phyloP scores from a whole-genome alignment of 2,888 invertebrate genomes.

The Drosophila koepferae region DNA sequence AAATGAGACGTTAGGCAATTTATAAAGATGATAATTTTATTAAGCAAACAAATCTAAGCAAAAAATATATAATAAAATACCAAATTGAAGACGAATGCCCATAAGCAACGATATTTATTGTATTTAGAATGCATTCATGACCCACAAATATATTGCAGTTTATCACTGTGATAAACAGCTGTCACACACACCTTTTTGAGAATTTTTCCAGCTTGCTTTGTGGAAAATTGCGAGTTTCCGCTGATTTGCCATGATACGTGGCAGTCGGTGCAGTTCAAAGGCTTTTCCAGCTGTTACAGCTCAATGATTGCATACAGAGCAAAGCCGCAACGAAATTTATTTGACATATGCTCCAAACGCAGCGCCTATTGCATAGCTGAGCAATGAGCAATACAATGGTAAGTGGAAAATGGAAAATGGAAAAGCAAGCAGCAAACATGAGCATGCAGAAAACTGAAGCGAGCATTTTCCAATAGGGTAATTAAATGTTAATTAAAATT shows the following conservation, averaged over 20 bases:
- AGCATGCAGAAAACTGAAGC: constrained; percentile 30
- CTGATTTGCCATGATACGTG: constrained; percentile 52
- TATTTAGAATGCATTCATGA: constrained; percentile 35
- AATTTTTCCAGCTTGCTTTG: constrained; percentile 33
- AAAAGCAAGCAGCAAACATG: constrained; percentile 22
- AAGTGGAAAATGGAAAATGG: constrained; percentile 30
- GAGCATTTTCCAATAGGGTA: constrained; percentile 36
- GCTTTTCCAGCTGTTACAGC: constrained; percentile 68
- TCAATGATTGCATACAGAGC: constrained; percentile 60
- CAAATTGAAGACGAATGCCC: neutral
- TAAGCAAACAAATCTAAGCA: no score
- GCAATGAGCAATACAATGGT: constrained; percentile 46
- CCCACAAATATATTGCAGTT: constrained; percentile 40
- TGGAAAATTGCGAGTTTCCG: constrained; percentile 57
- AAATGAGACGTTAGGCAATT: no score
- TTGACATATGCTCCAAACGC: constrained; percentile 67
- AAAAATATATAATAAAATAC: neutral
- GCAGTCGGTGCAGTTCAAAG: constrained; percentile 65
- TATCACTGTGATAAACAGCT: constrained; percentile 51
- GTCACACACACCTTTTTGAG: constrained; percentile 29
- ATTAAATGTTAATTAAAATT: constrained; percentile 65
- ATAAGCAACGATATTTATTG: constrained; percentile 4
- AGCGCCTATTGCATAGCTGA: constrained; percentile 29
- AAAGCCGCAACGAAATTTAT: constrained; percentile 66
- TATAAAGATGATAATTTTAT: neutral